Percentiles rank a stretch among this genome's conserved stretches.
Evolutionary conservation across 2,888 invertebrate species (phyloP).

Genomic region (Drosophila stalkeri): DNA sequence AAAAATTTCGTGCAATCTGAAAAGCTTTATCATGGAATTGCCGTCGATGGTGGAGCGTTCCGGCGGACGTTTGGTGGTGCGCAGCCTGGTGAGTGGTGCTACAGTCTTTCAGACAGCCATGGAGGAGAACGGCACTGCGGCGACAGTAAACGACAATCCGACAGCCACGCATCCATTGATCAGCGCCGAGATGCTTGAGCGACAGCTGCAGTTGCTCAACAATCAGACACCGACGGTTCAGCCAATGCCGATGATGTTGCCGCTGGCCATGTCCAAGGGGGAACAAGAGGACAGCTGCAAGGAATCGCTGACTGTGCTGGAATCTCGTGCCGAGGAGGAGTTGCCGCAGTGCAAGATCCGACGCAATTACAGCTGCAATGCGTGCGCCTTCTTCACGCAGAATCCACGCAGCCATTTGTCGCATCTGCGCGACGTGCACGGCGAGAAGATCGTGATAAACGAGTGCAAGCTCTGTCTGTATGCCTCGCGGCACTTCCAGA

Average conservation of each 20-base stretch:
- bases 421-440: conserved; percentile 92
- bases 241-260: conserved; percentile 11
- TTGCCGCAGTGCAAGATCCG: conserved; percentile 92
- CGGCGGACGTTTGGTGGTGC: conserved; percentile 87
- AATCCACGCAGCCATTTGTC: conserved; percentile 93
- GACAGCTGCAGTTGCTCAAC: conserved; percentile 29
- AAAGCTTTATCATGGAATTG: conserved; percentile 83
- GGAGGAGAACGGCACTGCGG: neutral
- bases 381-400: conserved; percentile 92
- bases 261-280: conserved; percentile 33
- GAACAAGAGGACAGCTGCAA: conserved; percentile 55
- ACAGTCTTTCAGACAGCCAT: conserved; percentile 85
- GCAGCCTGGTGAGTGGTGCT: conserved; percentile 87
- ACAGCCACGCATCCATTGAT: conserved; percentile 11
- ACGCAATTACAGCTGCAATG: conserved; percentile 92
- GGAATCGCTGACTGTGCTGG: conserved; percentile 46
- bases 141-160: neutral
- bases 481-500: conserved; percentile 95
- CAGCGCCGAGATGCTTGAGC: conserved; percentile 34
- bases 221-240: neutral
- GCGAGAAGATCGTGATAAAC: conserved; percentile 92
- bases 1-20: neutral
- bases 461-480: conserved; percentile 95
- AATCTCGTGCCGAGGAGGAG: conserved; percentile 83
- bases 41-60: conserved; percentile 89